phyloP scores from a whole-genome alignment of 2,888 invertebrate genomes.

The Drosophila lutescens region DNA sequence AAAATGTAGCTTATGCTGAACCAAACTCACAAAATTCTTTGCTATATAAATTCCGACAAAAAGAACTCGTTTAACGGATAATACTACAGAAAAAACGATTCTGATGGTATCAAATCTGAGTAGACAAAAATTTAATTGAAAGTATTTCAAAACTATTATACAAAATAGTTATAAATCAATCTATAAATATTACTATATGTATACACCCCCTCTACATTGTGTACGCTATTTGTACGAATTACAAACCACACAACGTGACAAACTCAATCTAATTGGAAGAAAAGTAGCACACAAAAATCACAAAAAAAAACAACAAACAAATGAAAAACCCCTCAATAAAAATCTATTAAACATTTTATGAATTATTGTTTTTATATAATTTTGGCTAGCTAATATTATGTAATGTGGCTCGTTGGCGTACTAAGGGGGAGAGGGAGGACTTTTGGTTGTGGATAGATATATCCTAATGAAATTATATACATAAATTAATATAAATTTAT shows the following conservation, averaged over 20 bases:
- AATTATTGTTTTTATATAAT: not conserved
- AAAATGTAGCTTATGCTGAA: constrained; percentile 54
- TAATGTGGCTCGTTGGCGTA: too few relatives aligned
- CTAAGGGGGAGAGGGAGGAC: too few relatives aligned
- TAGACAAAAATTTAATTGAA: constrained; percentile 57
- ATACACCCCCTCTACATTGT: constrained; percentile 56
- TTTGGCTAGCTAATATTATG: too few relatives aligned
- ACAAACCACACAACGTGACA: constrained; percentile 59
- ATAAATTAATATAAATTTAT: too few relatives aligned
- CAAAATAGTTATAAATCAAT: constrained; percentile 62
- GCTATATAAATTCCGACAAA: constrained; percentile 42
- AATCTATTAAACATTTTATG: constrained; percentile 54
- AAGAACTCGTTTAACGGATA: constrained; percentile 45
- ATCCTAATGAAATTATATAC: too few relatives aligned
- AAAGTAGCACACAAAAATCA: constrained; percentile 51
- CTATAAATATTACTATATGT: constrained; percentile 56
- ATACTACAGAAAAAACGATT: constrained; percentile 19
- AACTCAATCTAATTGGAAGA: constrained; percentile 73
- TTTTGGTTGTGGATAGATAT: too few relatives aligned
- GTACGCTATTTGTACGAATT: constrained; percentile 66
- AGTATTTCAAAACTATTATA: constrained; percentile 72
- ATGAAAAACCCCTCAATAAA: constrained; percentile 56
- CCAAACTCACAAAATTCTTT: constrained; percentile 37
- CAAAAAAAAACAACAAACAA: constrained; percentile 36
- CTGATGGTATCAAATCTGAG: constrained; percentile 37